Conservation (phyloP, 1,140 invertebrate species). For the Scaptomyza hsui region DNA sequence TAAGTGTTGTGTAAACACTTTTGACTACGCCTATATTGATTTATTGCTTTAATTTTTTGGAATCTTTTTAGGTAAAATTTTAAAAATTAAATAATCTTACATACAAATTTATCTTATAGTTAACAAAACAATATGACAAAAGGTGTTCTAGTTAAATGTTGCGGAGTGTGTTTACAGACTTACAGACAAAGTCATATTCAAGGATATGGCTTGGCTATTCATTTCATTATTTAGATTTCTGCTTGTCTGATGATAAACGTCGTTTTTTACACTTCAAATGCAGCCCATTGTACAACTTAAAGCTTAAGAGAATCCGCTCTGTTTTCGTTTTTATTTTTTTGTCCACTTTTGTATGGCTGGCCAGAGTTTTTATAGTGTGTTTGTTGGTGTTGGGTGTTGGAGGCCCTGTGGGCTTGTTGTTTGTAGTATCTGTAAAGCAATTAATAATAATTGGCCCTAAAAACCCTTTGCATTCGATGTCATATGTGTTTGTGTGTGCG, state of each 20-base stretch:
- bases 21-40: too few relatives aligned
- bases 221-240: slow-evolving; percentile 13
- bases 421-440: slow-evolving; percentile 76
- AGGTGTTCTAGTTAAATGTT: too few relatives aligned
- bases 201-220: not conserved
- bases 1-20: too few relatives aligned
- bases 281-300: slow-evolving; percentile 34
- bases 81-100: too few relatives aligned
- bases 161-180: too few relatives aligned
- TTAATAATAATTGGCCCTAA: slow-evolving; percentile 80
- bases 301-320: slow-evolving; percentile 5
- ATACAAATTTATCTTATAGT: too few relatives aligned
- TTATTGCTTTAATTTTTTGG: too few relatives aligned
- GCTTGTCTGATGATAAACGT: slow-evolving; percentile 7
- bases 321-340: slow-evolving; percentile 4
- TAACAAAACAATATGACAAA: too few relatives aligned
- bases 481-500: slow-evolving; percentile 16
- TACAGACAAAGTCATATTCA: not conserved
- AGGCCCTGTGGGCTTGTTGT: slow-evolving; percentile 44
- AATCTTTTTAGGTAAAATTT: too few relatives aligned
- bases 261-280: slow-evolving; percentile 18
- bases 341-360: not conserved
- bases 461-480: slow-evolving; percentile 55
- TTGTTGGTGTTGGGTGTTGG: slow-evolving; percentile 5
- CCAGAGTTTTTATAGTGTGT: slow-evolving; percentile 17